Evolutionary conservation across 2,797 vertebrate genomes (phyloP).

Genomic region (Lophotriccus pileatus): DNA sequence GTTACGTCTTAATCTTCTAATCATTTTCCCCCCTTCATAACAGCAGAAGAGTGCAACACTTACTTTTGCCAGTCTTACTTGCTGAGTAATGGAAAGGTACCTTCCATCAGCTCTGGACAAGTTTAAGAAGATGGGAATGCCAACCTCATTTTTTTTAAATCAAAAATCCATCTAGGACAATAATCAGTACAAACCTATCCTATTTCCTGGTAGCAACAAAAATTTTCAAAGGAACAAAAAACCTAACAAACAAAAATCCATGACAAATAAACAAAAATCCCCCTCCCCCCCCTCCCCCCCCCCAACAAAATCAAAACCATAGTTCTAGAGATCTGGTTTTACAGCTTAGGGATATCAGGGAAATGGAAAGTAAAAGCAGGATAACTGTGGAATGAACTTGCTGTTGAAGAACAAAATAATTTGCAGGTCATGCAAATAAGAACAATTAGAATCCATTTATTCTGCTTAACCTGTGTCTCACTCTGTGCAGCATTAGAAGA

Average conservation of each 20-base stretch:
- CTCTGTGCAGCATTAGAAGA: neutral
- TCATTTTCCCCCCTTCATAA: neutral
- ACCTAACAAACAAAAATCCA: neutral
- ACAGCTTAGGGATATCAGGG: neutral
- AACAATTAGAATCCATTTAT: neutral
- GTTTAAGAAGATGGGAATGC: neutral
- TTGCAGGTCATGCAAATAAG: neutral
- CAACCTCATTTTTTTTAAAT: neutral
- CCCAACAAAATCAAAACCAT: neutral
- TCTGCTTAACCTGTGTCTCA: neutral
- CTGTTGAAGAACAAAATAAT: neutral
- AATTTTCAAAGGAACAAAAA: neutral
- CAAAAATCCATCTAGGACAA: neutral
- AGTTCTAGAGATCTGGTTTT: neutral
- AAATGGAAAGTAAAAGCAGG: neutral
- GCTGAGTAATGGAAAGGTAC: neutral
- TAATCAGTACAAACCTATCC: neutral
- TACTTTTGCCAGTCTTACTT: neutral
- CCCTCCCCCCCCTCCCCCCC: neutral
- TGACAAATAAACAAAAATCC: neutral
- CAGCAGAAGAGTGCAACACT: neutral
- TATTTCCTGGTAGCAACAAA: neutral
- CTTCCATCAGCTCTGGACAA: neutral
- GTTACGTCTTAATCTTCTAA: neutral
- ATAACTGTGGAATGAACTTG: neutral